Evolutionary conservation across 2,113 vertebrate species (phyloP), one percentile per base, ranked within the genome.

Genomic region (Charina bottae): DNA sequence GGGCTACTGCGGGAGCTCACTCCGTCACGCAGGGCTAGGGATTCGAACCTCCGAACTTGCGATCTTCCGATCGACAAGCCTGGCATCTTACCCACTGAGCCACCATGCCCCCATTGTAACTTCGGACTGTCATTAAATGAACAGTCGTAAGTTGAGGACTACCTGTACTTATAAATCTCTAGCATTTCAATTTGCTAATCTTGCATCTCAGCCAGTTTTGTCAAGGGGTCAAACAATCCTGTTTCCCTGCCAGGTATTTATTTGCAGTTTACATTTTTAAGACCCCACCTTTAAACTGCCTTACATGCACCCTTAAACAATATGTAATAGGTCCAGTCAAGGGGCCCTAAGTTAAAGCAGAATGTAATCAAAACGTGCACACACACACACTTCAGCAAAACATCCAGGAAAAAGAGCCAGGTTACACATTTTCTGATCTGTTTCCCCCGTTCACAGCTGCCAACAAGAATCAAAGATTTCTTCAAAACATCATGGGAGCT

Each of bases 401-500:
- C 84, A 85, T 2, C 3, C 42, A 85, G 26, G 42, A 4, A 68
- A 68, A 24, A 13, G 24, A 37, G 4, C 1, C 60, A 87, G 53
- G 28, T 26, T 59, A 28, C n/a, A 7, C 17, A 60, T 87, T 97
- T 95, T 97, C 96, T 94, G 96, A 96, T 96, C 95, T 94, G 96
- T 95, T 97, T 97, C 95, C 94, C 93, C 96, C 96, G 95, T 96
- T 96, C 97, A 96, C 96, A 97, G 96, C 96, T 96, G 97, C 96
- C 95, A 97, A 96, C 96, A 96, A 72, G 62, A 94, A 96, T 96
- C 93, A 92, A 96, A 97, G 97, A 97, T 97, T 97, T 96, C 96
- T 97, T 96, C 96, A 96, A 96, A 97, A 95, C 96, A 95, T 95
- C 96, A 97, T 96, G 95, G 96, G 96, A 97, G 96, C 94, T 96